A percentile compares a stretch with the other conserved stretches of the same genome.
These are phyloP conservation scores for Netelia virgata DNA, from an alignment of 2,888 invertebrate species.

Conservation along the genomic window DNA sequence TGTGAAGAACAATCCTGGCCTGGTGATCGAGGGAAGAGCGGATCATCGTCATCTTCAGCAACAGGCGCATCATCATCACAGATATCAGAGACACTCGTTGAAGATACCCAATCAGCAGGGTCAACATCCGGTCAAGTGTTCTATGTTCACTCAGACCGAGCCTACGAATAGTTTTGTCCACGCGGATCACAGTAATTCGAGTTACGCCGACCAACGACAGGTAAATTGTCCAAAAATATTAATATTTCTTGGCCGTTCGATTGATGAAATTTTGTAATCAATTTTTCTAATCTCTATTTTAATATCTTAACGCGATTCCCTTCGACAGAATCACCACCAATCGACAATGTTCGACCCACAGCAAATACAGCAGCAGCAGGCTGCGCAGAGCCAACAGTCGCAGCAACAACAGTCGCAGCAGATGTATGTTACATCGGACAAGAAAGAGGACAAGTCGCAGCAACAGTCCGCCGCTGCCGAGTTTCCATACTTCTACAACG, in stretches of 20 bases:
- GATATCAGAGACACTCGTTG: slow-evolving; percentile 71
- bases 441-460: slow-evolving; percentile 83
- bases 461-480: slow-evolving; percentile 82
- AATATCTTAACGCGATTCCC: slow-evolving; percentile 37
- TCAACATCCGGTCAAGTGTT: slow-evolving; percentile 81
- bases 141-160: slow-evolving; percentile 83
- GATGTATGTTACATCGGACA: slow-evolving; percentile 82
- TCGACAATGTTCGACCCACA: slow-evolving; percentile 83
- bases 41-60: slow-evolving; percentile 69
- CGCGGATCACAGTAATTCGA: slow-evolving; percentile 82
- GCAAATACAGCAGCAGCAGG: slow-evolving; percentile 87
- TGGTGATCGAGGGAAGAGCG: slow-evolving; percentile 62
- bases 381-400: slow-evolving; percentile 87
- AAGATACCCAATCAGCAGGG: slow-evolving; percentile 74
- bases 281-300: slow-evolving; percentile 18
- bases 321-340: slow-evolving; percentile 64
- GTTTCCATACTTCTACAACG: slow-evolving; percentile 86
- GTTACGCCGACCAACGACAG: slow-evolving; percentile 82
- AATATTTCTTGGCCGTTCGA: no score
- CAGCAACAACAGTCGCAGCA: slow-evolving; percentile 84
- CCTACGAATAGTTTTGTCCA: slow-evolving; percentile 81
- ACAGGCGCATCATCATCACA: slow-evolving; percentile 68
- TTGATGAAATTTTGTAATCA: background rate
- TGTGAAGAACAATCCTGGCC: slow-evolving; percentile 63
- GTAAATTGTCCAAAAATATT: slow-evolving; percentile 69